Evolutionary conservation across 1,140 invertebrate genomes (phyloP), one percentile per base, ranked within the genome.

Genomic region (Reticulitermes speratus): DNA sequence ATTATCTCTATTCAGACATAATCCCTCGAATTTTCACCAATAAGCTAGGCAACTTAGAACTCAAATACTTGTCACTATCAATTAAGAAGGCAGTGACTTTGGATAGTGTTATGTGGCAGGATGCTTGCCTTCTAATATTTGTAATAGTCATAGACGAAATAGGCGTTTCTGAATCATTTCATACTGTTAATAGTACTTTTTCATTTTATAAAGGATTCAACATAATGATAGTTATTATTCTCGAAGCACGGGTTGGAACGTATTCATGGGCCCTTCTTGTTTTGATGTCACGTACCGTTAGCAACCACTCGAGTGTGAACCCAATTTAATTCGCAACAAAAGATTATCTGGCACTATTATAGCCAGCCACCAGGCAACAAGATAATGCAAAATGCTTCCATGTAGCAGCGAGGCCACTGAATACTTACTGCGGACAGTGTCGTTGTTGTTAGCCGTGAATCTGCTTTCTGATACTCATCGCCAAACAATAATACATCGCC

Each of bases 271-370:
- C 25, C 65, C 65, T 75, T 75, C 65, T 75, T 75, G 65, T 75
- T 75, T 25, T 75, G 65, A 75, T 6, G 65, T 75, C 8, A 75
- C 65, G 52, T 55, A 75, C 25, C 65, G 8, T 8, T 30, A 75
- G n/a, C 14, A 25, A 2, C 14, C 65, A 75, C n/a, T 75, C 65
- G 65, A 75, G 65, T 75, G 65, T 75, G 65, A 75, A 75, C 65
- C 11, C 65, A 75, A 75, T 75, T 75, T 75, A 75, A 75, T 75
- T 25, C n/a, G 65, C n/a, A 75, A 75, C 65, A 75, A 75, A 75
- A 75, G 65, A 75, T 75, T 75, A 75, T 75, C 65, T 75, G 1
- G 0, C n/a, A 75, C 65, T 75, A 75, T 75, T 75, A 75, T 75
- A 30, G 65, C 65, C 2, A 30, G 65, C 65, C 65, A 75, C 9